These are phyloP conservation scores for Callimico goeldii DNA, from an alignment of 2,797 vertebrate genomes.

Conservation along the genomic window DNA sequence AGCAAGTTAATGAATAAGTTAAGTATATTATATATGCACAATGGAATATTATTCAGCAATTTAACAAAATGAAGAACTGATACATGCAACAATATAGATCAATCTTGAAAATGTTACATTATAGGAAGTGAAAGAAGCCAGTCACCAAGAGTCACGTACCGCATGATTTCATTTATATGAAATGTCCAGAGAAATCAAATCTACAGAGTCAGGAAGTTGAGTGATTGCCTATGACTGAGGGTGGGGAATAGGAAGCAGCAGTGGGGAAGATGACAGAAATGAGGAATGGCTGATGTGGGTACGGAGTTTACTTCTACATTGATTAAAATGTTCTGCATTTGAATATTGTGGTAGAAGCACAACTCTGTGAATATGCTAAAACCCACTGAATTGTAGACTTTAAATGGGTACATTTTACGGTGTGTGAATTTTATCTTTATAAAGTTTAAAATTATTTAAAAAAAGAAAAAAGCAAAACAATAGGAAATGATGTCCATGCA, in stretches of 20 bases:
- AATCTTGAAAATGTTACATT: background rate
- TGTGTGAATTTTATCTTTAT: background rate
- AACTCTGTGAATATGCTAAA: background rate
- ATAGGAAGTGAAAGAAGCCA: background rate
- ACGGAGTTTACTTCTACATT: background rate
- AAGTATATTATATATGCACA: background rate
- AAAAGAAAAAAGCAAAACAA: background rate
- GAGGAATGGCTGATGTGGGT: too few species aligned
- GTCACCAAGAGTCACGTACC: background rate
- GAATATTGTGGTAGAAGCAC: background rate
- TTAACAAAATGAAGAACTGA: too few species aligned
- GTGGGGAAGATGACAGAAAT: background rate
- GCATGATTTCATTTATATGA: accelerated
- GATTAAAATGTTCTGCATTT: background rate
- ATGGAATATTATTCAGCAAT: background rate
- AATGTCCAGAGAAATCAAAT: background rate
- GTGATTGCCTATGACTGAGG: background rate
- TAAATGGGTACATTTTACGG: background rate
- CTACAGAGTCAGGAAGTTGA: background rate
- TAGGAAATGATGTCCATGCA: background rate
- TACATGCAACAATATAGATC: background rate
- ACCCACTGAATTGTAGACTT: background rate
- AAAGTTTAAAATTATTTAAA: background rate
- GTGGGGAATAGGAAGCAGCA: accelerated
- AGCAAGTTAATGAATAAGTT: background rate